A percentile compares a stretch with the other conserved stretches of the same genome.
phyloP scores from a whole-genome alignment of 2,888 invertebrate genomes.

The Agrotis ipsilon region DNA sequence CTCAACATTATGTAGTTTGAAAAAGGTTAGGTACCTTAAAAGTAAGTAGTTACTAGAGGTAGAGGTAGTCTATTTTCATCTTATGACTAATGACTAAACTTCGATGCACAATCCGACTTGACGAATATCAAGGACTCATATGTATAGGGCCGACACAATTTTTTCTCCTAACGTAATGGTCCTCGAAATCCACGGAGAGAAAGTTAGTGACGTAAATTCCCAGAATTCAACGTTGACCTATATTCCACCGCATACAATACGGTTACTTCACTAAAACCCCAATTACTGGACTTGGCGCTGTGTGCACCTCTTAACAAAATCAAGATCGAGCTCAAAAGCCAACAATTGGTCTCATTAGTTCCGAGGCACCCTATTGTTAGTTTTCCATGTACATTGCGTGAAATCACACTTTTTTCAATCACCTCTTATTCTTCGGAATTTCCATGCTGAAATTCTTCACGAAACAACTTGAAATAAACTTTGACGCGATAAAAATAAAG shows the following conservation, averaged over 20 bases:
- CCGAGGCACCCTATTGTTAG: slow-evolving; percentile 19
- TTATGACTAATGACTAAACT: neutral
- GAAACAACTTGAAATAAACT: slow-evolving; percentile 59
- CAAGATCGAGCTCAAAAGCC: slow-evolving; percentile 11
- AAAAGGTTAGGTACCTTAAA: too few relatives aligned
- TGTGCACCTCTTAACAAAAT: slow-evolving; percentile 2
- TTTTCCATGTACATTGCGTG: slow-evolving; percentile 49
- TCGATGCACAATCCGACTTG: neutral
- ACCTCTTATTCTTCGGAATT: slow-evolving; percentile 72
- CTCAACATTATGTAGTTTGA: too few relatives aligned
- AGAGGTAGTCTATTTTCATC: neutral
- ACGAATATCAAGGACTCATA: neutral
- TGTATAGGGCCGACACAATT: neutral
- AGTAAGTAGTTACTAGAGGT: neutral
- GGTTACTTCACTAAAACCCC: neutral
- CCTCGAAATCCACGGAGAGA: neutral
- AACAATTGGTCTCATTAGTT: slow-evolving; percentile 25
- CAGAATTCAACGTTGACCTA: slow-evolving; percentile 24
- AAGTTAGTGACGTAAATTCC: neutral
- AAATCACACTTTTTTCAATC: slow-evolving; percentile 77
- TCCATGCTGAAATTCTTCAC: slow-evolving; percentile 70
- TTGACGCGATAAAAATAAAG: slow-evolving; percentile 65
- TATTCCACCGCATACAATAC: neutral
- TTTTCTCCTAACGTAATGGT: neutral
- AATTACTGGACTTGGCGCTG: neutral